Evolutionary conservation across 1,140 invertebrate genomes (phyloP).

Genomic region (Idris sp.): DNA sequence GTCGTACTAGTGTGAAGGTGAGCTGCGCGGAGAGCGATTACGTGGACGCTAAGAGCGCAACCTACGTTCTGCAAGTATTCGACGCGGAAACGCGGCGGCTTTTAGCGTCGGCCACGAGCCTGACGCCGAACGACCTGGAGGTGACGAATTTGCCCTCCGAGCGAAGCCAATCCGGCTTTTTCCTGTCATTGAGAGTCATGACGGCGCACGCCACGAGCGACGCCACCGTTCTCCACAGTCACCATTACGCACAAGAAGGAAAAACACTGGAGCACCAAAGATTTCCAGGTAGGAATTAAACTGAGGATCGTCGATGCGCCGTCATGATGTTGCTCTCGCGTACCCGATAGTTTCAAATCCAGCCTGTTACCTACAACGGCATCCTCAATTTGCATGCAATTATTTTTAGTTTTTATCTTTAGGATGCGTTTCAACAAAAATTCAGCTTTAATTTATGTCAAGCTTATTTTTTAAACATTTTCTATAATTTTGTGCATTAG

Average conservation of each 20-base stretch:
- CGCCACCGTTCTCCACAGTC: constrained; percentile 78
- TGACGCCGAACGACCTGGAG: constrained; percentile 76
- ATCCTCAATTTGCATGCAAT: constrained; percentile 7
- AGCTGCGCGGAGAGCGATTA: constrained; percentile 76
- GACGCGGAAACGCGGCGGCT: constrained; percentile 78
- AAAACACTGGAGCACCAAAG: constrained; percentile 74
- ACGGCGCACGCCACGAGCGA: constrained; percentile 78
- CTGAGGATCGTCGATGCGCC: constrained; percentile 12
- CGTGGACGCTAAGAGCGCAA: constrained; percentile 71
- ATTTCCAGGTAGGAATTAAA: constrained; percentile 71
- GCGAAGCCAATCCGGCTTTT: constrained; percentile 74
- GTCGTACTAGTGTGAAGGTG: constrained; percentile 75
- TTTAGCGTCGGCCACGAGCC: constrained; percentile 78
- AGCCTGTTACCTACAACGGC: constrained; percentile 7
- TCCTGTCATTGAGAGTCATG: constrained; percentile 79
- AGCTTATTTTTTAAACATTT: too few species aligned
- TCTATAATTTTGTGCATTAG: too few species aligned
- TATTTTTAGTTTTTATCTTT: too few species aligned
- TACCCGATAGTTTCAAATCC: constrained; percentile 23
- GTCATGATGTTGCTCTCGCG: constrained; percentile 10
- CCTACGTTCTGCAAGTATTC: constrained; percentile 80
- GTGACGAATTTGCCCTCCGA: constrained; percentile 77
- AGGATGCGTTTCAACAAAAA: too few species aligned
- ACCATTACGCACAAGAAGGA: constrained; percentile 73
- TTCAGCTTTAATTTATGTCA: too few species aligned